Percentiles rank a stretch among this genome's conserved stretches.
Conservation (phyloP, 2,888 invertebrate genomes). For the Trichogramma dendrolimi region DNA sequence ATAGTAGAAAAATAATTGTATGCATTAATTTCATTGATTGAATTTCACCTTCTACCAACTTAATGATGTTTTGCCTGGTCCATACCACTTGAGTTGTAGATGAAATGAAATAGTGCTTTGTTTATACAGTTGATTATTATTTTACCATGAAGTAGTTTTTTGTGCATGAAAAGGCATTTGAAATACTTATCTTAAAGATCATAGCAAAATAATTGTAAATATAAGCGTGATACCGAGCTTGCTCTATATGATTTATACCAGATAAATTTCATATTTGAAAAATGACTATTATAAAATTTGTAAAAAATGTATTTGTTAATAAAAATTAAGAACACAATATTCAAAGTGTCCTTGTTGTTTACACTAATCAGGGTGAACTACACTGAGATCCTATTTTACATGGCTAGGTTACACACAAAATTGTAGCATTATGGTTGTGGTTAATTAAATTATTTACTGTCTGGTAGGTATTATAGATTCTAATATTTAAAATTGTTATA, state of each 20-base stretch:
- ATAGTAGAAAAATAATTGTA: too few relatives aligned
- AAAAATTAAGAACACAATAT: slow-evolving; percentile 20
- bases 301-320: slow-evolving; percentile 23
- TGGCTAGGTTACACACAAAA: not conserved
- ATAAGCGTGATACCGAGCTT: slow-evolving; percentile 12
- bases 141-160: too few relatives aligned
- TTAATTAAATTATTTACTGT: too few relatives aligned
- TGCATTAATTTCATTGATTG: too few relatives aligned
- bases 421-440: too few relatives aligned
- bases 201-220: slow-evolving; percentile 23
- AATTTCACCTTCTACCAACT: too few relatives aligned
- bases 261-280: slow-evolving; percentile 19
- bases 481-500: too few relatives aligned
- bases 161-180: slow-evolving; percentile 1
- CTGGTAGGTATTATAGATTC: too few relatives aligned
- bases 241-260: slow-evolving; percentile 6
- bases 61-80: too few relatives aligned
- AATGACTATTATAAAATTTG: slow-evolving; percentile 24
- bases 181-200: slow-evolving; percentile 14
- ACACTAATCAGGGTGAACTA: slow-evolving; percentile 22
- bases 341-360: slow-evolving; percentile 10
- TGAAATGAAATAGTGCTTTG: too few relatives aligned
- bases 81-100: too few relatives aligned
- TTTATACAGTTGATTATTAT: too few relatives aligned
- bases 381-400: slow-evolving; percentile 11